Evolutionary conservation across 2,113 vertebrate species (phyloP).

Genomic region (Hoplias malabaricus): DNA sequence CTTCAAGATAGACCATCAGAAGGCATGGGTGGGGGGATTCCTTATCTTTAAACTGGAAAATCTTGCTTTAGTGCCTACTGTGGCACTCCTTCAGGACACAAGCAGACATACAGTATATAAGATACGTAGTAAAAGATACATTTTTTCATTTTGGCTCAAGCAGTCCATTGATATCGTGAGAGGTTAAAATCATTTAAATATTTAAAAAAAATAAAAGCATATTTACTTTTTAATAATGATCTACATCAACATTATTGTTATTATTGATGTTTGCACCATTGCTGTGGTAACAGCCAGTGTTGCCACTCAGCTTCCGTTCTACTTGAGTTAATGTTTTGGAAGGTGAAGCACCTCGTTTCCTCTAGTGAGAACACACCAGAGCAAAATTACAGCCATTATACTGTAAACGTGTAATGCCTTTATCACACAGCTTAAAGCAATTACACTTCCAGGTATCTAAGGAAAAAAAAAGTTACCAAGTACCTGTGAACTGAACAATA

Average conservation of each 20-base stretch:
- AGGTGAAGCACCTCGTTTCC: constrained; percentile 2
- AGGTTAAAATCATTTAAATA: too few relatives aligned
- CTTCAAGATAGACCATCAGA: too few relatives aligned
- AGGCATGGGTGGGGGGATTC: too few relatives aligned
- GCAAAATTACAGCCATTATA: background rate
- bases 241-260: background rate
- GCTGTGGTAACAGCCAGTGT: constrained; percentile 46
- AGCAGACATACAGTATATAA: too few relatives aligned
- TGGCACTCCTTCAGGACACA: too few relatives aligned
- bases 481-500: background rate
- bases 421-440: background rate
- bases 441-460: background rate
- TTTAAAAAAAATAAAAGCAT: too few relatives aligned
- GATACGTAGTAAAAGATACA: too few relatives aligned
- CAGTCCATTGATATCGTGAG: too few relatives aligned
- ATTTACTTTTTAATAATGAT: too few relatives aligned
- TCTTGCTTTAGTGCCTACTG: too few relatives aligned
- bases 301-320: constrained; percentile 48
- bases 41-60: too few relatives aligned
- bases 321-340: constrained; percentile 52
- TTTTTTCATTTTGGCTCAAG: too few relatives aligned
- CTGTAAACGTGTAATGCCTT: constrained; percentile 18
- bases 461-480: background rate
- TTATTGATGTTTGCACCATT: constrained; percentile 18
- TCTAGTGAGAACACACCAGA: background rate